Evolutionary conservation across 2,888 invertebrate species (phyloP).

Genomic region (Aricia artaxerxes): DNA sequence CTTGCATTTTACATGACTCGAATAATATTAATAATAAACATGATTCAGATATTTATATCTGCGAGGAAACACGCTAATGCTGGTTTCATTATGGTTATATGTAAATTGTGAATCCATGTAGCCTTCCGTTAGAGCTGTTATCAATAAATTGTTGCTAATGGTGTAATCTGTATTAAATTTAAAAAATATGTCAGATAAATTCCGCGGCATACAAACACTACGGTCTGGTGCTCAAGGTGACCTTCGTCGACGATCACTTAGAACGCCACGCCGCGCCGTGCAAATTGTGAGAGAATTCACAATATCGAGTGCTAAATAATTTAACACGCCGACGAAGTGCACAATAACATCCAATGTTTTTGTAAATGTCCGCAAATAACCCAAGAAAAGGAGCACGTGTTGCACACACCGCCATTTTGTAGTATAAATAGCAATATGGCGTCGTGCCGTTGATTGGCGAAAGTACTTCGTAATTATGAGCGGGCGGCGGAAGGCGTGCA

Average conservation of each 20-base stretch:
- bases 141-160: slow-evolving; percentile 13
- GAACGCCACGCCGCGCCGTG: slow-evolving; percentile 67
- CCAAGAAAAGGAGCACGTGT: slow-evolving; percentile 71
- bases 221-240: slow-evolving; percentile 70
- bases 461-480: slow-evolving; percentile 78
- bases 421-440: slow-evolving; percentile 79
- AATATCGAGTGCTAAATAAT: slow-evolving; percentile 34
- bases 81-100: background rate
- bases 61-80: slow-evolving; percentile 22
- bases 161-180: slow-evolving; percentile 3
- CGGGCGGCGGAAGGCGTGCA: slow-evolving; percentile 61
- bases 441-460: slow-evolving; percentile 71
- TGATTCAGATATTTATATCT: background rate
- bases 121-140: background rate
- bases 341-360: slow-evolving; percentile 23
- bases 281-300: slow-evolving; percentile 67
- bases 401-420: slow-evolving; percentile 73
- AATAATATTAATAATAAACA: background rate
- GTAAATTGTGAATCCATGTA: background rate
- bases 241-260: slow-evolving; percentile 66
- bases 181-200: slow-evolving; percentile 49
- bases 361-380: slow-evolving; percentile 55
- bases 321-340: slow-evolving; percentile 20
- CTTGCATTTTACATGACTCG: background rate
- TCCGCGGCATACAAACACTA: slow-evolving; percentile 37